These are phyloP conservation scores for Enteromius viviparus DNA, from an alignment of 2,797 vertebrate genomes.

Conservation along the genomic window DNA sequence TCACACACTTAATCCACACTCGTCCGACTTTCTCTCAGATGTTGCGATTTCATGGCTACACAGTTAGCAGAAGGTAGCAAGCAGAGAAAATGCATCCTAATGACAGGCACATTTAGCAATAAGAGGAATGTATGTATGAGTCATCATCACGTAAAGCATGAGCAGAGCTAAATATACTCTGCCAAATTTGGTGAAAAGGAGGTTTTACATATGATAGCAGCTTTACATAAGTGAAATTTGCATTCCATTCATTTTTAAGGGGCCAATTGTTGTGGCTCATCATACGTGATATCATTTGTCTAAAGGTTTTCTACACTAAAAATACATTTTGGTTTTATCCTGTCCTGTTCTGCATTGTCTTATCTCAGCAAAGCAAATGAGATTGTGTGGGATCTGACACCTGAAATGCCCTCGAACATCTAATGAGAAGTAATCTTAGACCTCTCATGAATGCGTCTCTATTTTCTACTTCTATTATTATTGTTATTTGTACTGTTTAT, in stretches of 20 bases:
- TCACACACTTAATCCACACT: slow-evolving; percentile 40
- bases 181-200: slow-evolving; percentile 24
- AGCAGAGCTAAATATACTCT: neutral
- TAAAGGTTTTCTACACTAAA: slow-evolving; percentile 10
- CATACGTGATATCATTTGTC: slow-evolving; percentile 28
- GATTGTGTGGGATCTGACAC: neutral
- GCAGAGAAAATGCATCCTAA: slow-evolving; percentile 23
- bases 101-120: slow-evolving; percentile 1
- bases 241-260: slow-evolving; percentile 12
- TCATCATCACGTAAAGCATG: slow-evolving; percentile 22
- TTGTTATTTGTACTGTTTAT: neutral
- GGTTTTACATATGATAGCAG: slow-evolving; percentile 44
- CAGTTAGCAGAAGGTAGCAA: slow-evolving; percentile 18
- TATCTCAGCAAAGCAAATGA: neutral
- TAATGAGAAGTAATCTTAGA: neutral
- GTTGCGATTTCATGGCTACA: slow-evolving; percentile 16
- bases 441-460: neutral
- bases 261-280: slow-evolving; percentile 22
- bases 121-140: slow-evolving; percentile 12
- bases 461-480: neutral
- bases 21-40: slow-evolving; percentile 22
- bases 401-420: neutral
- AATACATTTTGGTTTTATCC: slow-evolving; percentile 4
- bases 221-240: slow-evolving; percentile 38
- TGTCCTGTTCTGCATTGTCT: neutral